Base-by-base conservation (phyloP, 2,888 invertebrate genomes). In the Athalia cordata region DNA sequence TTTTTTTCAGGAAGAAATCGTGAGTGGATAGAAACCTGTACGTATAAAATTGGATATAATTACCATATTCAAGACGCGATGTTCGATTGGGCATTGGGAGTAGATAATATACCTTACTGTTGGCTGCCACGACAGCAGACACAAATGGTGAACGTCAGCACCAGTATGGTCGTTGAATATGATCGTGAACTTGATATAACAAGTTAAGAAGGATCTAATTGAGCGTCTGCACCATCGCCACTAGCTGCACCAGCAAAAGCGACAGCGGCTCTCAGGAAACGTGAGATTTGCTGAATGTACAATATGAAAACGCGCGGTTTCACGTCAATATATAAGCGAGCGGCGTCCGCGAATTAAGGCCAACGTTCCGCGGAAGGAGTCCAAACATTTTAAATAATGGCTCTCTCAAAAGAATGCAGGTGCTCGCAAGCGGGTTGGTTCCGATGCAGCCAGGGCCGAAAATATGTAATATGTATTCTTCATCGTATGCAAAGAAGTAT, bases 311-410 rank as follows among this genome's bases (percentile, higher is more conserved):
- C 43, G 64, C 50, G 52, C 45, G 50, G 64, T 76, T 65, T 76
- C 75, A 64, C 64, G 75, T 81, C 79, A 80, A 81, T 80, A 77
- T 80, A 29, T 29, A 29, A 78, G 65, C 77, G 72, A 64, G 74
- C 78, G 81, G 80, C 78, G 77, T 81, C 79, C 72, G 78, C 78
- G 81, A 81, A 83, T 83, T 82, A 81, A 83, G 83, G 81, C 81
- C 81, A 79, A 80, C 81, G 80, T 76, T 80, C 81, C 66, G 45
- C 77, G 47, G 77, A 77, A 62, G 77, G 57, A 77, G 66, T 77
- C 57, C 65, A 29, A 29, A 79, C 80, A 78, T 79, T 82, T 82
- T 82, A 82, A 80, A 81, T 82, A 81, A 83, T 81, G 80, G 80
- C 70, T 74, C 55, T 2, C 11, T 3, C 52, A 52, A 52, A 52